phyloP scores from a whole-genome alignment of 2,113 vertebrate genomes.

The Megaleporinus macrocephalus region DNA sequence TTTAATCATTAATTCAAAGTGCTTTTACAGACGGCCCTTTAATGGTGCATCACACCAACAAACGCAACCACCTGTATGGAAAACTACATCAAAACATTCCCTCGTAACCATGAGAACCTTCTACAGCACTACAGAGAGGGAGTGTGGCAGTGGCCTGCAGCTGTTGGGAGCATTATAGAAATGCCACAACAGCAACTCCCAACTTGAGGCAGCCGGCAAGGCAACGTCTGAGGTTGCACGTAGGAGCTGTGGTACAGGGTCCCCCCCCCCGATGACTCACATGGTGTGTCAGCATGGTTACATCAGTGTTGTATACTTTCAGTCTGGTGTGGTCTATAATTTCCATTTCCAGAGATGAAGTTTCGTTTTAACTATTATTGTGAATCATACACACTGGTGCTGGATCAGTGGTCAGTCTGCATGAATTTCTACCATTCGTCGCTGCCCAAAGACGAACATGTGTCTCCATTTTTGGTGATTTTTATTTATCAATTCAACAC shows the following conservation, averaged over 20 bases:
- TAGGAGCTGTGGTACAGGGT: constrained; percentile 25
- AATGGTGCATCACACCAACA: not conserved
- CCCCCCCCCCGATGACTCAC: constrained; percentile 17
- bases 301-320: constrained; percentile 24
- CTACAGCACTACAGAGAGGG: constrained; percentile 4
- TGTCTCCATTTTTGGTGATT: too few species aligned
- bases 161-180: constrained; percentile 24
- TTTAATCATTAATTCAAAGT: not conserved
- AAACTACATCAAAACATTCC: not conserved
- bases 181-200: constrained; percentile 37
- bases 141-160: constrained; percentile 9
- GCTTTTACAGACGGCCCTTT: not conserved
- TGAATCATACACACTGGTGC: not conserved
- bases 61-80: not conserved
- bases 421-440: not conserved
- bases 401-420: not conserved
- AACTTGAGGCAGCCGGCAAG: constrained; percentile 4
- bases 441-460: too few species aligned
- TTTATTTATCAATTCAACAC: too few species aligned
- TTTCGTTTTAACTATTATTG: constrained; percentile 11
- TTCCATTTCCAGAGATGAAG: constrained; percentile 11
- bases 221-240: constrained; percentile 17
- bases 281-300: constrained; percentile 21
- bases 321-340: constrained; percentile 5
- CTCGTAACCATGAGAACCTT: not conserved